phyloP scores from a whole-genome alignment of 2,797 vertebrate genomes.

The Taeniopygia guttata region DNA sequence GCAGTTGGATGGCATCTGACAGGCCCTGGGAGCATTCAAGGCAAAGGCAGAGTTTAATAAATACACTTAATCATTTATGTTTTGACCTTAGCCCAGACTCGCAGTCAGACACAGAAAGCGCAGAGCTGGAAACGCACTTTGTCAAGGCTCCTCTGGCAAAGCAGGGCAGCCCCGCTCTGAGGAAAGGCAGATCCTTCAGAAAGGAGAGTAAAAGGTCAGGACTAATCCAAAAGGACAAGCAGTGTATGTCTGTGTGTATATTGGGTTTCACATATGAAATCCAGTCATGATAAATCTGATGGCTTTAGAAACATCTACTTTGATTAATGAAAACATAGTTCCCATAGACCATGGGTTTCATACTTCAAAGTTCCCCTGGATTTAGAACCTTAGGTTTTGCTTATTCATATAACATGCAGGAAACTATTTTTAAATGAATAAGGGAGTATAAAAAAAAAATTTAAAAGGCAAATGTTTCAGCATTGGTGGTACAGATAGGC shows the following conservation, averaged over 20 bases:
- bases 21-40: neutral
- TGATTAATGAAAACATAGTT: conserved; percentile 80
- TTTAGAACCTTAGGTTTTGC: conserved; percentile 57
- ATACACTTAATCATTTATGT: conserved; percentile 56
- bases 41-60: conserved; percentile 46
- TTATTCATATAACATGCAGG: conserved; percentile 58
- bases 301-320: conserved; percentile 74
- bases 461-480: conserved; percentile 11
- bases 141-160: conserved; percentile 47
- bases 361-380: conserved; percentile 73
- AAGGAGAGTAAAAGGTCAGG: conserved; percentile 68
- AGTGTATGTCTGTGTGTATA: conserved; percentile 68
- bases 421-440: conserved; percentile 68
- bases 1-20: neutral
- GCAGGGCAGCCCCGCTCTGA: conserved; percentile 48
- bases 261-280: conserved; percentile 78
- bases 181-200: conserved; percentile 64
- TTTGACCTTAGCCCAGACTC: conserved; percentile 52
- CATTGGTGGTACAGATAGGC: conserved; percentile 47
- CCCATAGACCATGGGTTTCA: conserved; percentile 65
- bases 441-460: neutral
- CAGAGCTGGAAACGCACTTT: conserved; percentile 14
- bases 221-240: conserved; percentile 73
- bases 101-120: neutral
- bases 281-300: conserved; percentile 77